phyloP scores from a whole-genome alignment of 2,113 vertebrate species.

The Oceanites oceanicus region DNA sequence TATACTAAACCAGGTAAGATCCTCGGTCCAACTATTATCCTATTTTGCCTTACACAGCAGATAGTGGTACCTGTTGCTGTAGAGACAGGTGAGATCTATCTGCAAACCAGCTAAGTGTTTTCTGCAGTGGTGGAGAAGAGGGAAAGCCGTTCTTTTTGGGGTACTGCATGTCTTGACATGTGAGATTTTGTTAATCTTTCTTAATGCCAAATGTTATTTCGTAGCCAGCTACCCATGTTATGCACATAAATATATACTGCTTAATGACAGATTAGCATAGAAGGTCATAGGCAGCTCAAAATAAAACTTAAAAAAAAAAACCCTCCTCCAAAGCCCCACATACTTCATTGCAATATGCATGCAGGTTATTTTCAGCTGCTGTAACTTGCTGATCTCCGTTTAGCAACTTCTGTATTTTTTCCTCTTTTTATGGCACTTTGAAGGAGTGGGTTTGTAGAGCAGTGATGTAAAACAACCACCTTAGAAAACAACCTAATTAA shows the following conservation, averaged over 20 bases:
- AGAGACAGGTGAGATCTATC: not conserved
- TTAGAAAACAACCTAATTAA: not conserved
- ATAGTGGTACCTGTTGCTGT: not conserved
- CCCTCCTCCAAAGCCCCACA: not conserved
- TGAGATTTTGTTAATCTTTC: not conserved
- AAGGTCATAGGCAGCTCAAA: constrained; percentile 16
- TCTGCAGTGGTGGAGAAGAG: not conserved
- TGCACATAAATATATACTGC: not conserved
- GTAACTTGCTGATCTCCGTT: not conserved
- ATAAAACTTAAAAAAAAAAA: not conserved
- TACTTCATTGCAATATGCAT: not conserved
- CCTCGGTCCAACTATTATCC: not conserved
- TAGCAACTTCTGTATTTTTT: constrained; percentile 39
- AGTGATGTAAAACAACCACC: not conserved
- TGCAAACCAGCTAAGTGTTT: not conserved
- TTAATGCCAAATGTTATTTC: not conserved
- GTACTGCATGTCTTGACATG: not conserved
- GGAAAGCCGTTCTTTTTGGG: not conserved
- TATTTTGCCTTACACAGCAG: not conserved
- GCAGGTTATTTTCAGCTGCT: constrained; percentile 1
- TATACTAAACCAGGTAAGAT: not conserved
- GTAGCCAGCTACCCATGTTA: not conserved
- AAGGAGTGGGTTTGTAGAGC: not conserved
- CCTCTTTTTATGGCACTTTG: not conserved
- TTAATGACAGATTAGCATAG: not conserved